phyloP scores from a whole-genome alignment of 1,140 invertebrate genomes.

The Ridgeia piscesae region DNA sequence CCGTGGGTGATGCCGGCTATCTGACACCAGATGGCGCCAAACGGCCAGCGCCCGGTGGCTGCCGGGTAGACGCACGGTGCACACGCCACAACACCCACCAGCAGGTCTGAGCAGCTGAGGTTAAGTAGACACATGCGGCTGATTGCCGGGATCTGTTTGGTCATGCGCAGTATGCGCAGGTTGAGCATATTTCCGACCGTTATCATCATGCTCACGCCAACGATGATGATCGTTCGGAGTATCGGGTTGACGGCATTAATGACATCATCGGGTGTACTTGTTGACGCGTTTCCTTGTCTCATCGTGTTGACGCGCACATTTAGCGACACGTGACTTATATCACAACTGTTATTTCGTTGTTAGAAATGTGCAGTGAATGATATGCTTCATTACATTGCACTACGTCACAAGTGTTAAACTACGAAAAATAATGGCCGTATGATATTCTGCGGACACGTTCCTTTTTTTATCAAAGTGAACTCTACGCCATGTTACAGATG shows the following conservation, averaged over 20 bases:
- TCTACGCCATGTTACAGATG: too few species aligned
- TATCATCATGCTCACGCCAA: constrained; percentile 22
- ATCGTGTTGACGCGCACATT: not conserved
- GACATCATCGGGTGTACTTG: not conserved
- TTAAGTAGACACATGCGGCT: constrained; percentile 31
- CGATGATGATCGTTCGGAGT: not conserved
- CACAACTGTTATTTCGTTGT: not conserved
- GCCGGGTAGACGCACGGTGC: constrained; percentile 28
- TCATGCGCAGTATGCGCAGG: constrained; percentile 28
- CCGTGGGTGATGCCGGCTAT: constrained; percentile 34
- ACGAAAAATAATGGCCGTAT: not conserved
- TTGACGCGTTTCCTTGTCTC: not conserved
- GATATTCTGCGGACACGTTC: not conserved
- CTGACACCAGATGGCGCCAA: constrained; percentile 34
- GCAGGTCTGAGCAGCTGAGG: constrained; percentile 32
- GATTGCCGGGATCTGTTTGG: constrained; percentile 28
- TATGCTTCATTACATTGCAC: not conserved
- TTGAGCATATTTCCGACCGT: constrained; percentile 32
- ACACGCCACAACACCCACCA: constrained; percentile 32
- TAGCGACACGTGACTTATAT: not conserved
- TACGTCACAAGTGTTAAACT: not conserved
- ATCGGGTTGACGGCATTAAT: not conserved
- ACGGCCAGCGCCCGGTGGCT: constrained; percentile 31
- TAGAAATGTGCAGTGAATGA: not conserved
- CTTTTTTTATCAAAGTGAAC: too few species aligned